Base-by-base conservation (phyloP, 2,797 vertebrate genomes). In the Geotrypetes seraphini region DNA sequence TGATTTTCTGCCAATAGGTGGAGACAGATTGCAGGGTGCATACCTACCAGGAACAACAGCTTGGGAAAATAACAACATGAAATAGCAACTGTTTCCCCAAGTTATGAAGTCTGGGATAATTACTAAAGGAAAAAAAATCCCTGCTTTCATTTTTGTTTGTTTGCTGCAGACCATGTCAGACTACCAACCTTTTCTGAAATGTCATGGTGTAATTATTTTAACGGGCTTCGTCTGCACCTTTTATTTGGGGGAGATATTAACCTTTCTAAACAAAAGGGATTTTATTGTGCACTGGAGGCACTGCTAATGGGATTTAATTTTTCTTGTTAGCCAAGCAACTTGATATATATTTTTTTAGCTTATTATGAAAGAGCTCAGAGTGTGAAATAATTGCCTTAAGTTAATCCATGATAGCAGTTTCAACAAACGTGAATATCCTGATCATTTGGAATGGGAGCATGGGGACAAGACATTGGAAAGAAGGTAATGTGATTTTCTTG, bases 261-360 rank as follows among this genome's bases (percentile, higher is more conserved):
- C 79, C 78, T 83, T 83, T 79, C 69, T 79, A 81, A 83, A 89
- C 78, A 73, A 83, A 74, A 64, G 68, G 56, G 73, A 61, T 61
- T 72, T 79, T 78, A 73, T 77, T 82, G 71, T 76, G 75, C 76
- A 69, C 74, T 70, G 80, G 79, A 79, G 86, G 86, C 63, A 61
- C 69, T 55, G 75, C 80, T 90, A 90, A 91, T 91, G 87, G 83
- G 82, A 85, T 87, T 87, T 84, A 75, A 78, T 84, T 85, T 85
- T 76, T 80, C 74, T 73, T 76, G 66, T 74, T 75, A 77, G 82
- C 63, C 71, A 66, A 63, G 57, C 71, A 64, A 65, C 75, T 73
- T 69, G 60, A 65, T 51, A 28, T 60, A 69, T 59, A 43, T 47
- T 68, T 63, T 55, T 55, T 36, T 9, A 69, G 78, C 66, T 74